phyloP scores from a whole-genome alignment of 2,797 vertebrate species.

The Luscinia luscinia region DNA sequence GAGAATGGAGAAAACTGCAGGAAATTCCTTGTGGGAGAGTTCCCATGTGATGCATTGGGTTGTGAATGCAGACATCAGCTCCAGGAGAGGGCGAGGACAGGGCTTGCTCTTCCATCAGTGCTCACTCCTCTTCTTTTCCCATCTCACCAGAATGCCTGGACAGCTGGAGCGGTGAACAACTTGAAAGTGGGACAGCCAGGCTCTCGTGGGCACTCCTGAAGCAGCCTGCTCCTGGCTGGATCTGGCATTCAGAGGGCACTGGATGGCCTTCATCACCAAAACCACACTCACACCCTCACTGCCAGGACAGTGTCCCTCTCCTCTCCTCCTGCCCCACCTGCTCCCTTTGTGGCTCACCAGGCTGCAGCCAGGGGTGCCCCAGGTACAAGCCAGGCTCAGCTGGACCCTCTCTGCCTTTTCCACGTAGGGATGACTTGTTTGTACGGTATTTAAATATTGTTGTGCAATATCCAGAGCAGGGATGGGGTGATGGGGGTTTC shows the following conservation, averaged over 20 bases:
- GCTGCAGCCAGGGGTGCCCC: background rate
- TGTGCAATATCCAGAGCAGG: constrained; percentile 71
- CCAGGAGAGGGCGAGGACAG: fast-evolving
- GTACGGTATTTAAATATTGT: constrained; percentile 47
- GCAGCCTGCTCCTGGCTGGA: background rate
- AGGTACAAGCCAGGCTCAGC: background rate
- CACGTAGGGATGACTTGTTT: background rate
- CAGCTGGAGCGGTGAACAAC: background rate
- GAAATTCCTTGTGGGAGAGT: background rate
- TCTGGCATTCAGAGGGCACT: background rate
- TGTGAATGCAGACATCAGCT: background rate
- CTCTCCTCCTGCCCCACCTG: background rate
- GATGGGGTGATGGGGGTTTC: background rate
- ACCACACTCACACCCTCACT: background rate
- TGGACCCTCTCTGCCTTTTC: constrained; percentile 8
- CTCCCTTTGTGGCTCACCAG: background rate
- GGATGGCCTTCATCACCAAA: background rate
- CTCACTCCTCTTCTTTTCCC: background rate
- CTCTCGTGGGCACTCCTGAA: background rate
- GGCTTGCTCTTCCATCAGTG: background rate
- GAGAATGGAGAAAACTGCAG: background rate
- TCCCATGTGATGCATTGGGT: fast-evolving
- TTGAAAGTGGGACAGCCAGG: constrained; percentile 31
- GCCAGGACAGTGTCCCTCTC: background rate
- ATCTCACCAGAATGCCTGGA: constrained; percentile 38